phyloP scores from a whole-genome alignment of 2,797 vertebrate genomes.

The Tinamus major region DNA sequence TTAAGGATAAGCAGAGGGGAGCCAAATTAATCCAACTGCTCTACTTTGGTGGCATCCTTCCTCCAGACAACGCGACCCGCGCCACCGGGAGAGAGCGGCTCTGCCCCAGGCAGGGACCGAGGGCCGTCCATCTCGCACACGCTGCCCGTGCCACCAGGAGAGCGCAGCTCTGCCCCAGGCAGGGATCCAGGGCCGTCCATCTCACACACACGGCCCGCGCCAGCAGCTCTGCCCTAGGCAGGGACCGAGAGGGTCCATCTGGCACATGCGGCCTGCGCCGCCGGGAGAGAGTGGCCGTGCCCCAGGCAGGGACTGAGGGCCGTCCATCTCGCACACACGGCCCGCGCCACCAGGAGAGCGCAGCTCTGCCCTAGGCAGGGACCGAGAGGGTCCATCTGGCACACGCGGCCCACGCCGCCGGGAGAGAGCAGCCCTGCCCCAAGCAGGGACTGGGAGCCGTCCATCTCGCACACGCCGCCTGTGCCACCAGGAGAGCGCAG shows the following conservation, averaged over 20 bases:
- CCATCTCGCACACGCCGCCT: neutral
- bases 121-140: neutral
- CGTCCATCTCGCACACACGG: neutral
- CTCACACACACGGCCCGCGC: neutral
- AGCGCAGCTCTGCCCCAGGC: too few relatives aligned
- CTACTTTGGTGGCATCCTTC: neutral
- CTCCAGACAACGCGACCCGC: neutral
- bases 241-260: too few relatives aligned
- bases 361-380: neutral
- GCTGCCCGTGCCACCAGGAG: too few relatives aligned
- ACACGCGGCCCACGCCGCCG: neutral
- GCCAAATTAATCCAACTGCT: neutral
- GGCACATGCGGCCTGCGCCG: too few relatives aligned
- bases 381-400: too few relatives aligned
- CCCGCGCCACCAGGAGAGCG: too few relatives aligned
- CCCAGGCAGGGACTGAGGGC: neutral
- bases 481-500: too few relatives aligned
- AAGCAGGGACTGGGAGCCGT: neutral
- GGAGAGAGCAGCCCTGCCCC: neutral
- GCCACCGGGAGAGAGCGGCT: neutral
- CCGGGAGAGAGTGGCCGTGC: neutral
- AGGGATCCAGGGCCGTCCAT: neutral
- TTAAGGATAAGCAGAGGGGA: slow-evolving; percentile 39
- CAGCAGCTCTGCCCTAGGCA: too few relatives aligned
- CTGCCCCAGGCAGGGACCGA: neutral